These are phyloP conservation scores for Myathropa florea DNA, from an alignment of 2,888 invertebrate species.

Conservation along the genomic window DNA sequence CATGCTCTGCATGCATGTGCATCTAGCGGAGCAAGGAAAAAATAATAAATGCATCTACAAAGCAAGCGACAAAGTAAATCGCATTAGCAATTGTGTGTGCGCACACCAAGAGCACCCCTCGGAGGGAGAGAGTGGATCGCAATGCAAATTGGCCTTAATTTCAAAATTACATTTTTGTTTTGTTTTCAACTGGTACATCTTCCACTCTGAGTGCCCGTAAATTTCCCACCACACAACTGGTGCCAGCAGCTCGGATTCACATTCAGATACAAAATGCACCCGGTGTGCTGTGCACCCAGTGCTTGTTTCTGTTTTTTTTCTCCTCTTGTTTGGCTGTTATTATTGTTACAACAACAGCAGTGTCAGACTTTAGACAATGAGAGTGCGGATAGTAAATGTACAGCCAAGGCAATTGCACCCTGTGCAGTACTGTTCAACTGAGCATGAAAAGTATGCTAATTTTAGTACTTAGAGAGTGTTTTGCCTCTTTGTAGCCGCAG, in stretches of 20 bases:
- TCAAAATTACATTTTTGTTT: constrained; percentile 17
- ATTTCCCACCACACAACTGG: constrained; percentile 42
- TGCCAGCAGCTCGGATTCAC: not conserved
- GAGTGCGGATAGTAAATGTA: constrained; percentile 27
- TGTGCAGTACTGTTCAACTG: constrained; percentile 48
- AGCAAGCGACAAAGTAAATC: constrained; percentile 51
- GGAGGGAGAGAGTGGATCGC: constrained; percentile 30
- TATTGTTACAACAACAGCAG: constrained; percentile 19
- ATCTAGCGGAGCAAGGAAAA: not conserved
- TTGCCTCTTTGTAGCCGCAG: constrained; percentile 16
- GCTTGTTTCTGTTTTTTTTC: not conserved
- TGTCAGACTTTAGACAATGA: constrained; percentile 39
- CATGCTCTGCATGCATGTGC: not conserved
- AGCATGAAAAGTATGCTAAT: constrained; percentile 68
- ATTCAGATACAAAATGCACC: not conserved
- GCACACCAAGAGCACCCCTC: constrained; percentile 12
- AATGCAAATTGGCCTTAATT: constrained; percentile 70
- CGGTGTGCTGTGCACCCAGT: not conserved
- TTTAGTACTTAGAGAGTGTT: constrained; percentile 64
- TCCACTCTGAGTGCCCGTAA: constrained; percentile 26
- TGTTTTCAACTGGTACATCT: not conserved
- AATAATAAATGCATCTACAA: constrained; percentile 9
- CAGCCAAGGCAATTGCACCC: constrained; percentile 48
- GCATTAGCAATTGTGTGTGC: constrained; percentile 60
- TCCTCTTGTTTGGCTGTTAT: constrained; percentile 30